phyloP scores from a whole-genome alignment of 2,888 invertebrate species.

The Ceramica pisi region DNA sequence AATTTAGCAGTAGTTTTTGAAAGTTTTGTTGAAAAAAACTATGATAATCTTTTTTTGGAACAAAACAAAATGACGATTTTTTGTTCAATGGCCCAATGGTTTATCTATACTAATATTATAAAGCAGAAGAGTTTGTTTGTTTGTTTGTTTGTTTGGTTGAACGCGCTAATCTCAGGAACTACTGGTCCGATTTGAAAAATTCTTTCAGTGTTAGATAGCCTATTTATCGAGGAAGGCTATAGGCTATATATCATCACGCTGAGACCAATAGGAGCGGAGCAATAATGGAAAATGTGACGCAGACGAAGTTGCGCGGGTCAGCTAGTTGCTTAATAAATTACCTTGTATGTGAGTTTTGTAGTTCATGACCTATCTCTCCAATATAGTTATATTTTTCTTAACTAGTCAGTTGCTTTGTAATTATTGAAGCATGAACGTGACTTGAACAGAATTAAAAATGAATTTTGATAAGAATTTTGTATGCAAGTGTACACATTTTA shows the following conservation, averaged over 20 bases:
- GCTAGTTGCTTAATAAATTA: neutral
- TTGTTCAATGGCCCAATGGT: neutral
- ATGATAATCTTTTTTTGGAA: neutral
- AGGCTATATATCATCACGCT: no score
- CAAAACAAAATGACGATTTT: neutral
- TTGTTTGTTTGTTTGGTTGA: no score
- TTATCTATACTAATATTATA: no score
- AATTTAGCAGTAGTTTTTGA: neutral
- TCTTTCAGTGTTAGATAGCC: no score
- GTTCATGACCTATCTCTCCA: conserved; percentile 29
- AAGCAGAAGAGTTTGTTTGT: no score
- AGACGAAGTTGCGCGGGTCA: no score
- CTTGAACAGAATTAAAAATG: neutral
- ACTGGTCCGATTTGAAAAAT: no score
- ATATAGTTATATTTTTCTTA: neutral
- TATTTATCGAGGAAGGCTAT: no score
- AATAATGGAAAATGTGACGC: no score
- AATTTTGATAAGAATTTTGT: conserved; percentile 15
- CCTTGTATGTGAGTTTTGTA: neutral
- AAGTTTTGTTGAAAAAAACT: neutral
- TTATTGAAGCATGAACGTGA: conserved; percentile 20
- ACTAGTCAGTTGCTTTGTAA: neutral
- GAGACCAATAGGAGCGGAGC: no score
- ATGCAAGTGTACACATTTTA: neutral
- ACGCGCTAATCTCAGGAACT: no score